These are phyloP conservation scores for Holacanthus passer DNA, from an alignment of 2,113 vertebrate species.

Conservation along the genomic window DNA sequence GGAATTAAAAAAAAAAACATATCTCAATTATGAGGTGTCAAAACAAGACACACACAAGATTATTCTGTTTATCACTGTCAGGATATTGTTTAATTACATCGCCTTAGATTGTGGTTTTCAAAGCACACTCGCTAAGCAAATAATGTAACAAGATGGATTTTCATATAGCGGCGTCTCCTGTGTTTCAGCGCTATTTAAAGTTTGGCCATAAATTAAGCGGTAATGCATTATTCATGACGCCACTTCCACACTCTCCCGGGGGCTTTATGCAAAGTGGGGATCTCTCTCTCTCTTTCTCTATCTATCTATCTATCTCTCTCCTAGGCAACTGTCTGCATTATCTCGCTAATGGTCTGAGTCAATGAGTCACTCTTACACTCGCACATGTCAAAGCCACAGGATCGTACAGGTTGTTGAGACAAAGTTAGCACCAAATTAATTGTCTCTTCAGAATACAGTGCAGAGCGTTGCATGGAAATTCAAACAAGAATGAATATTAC, in stretches of 20 bases:
- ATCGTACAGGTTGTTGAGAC: conserved; percentile 51
- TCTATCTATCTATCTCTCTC: conserved; percentile 40
- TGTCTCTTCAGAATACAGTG: conserved; percentile 19
- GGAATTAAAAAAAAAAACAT: conserved; percentile 13
- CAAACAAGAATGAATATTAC: conserved; percentile 26
- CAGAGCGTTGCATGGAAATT: neutral
- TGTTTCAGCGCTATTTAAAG: conserved; percentile 76
- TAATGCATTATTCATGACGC: conserved; percentile 74
- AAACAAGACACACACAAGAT: conserved; percentile 20
- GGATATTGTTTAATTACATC: conserved; percentile 48
- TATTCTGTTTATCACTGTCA: conserved; percentile 43
- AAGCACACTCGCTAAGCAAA: conserved; percentile 50
- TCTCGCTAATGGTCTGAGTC: conserved; percentile 75
- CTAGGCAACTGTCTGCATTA: conserved; percentile 65
- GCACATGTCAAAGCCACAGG: conserved; percentile 44
- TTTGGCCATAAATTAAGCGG: conserved; percentile 78
- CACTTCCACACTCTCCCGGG: conserved; percentile 65
- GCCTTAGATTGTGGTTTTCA: conserved; percentile 37
- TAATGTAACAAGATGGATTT: conserved; percentile 65
- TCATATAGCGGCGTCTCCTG: conserved; percentile 46
- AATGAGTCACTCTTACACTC: conserved; percentile 61
- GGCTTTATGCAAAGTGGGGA: conserved; percentile 65
- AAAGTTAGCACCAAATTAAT: conserved; percentile 56
- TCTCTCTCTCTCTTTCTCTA: conserved; percentile 39
- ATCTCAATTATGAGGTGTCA: conserved; percentile 34